Conservation (phyloP, 2,113 vertebrate species). For the Sardina pilchardus region DNA sequence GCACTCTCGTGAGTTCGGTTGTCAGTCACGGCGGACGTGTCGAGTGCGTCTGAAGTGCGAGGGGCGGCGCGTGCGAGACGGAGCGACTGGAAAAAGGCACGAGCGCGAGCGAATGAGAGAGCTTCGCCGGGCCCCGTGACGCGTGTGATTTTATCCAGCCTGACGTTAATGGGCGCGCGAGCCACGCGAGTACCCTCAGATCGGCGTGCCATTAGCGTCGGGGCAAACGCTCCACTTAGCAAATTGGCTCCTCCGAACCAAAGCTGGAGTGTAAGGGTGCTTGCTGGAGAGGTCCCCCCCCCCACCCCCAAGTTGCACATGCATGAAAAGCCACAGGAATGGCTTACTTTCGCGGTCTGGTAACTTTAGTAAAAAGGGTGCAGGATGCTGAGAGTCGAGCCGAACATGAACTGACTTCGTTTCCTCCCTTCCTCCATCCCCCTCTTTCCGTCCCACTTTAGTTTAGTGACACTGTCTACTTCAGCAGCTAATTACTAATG, state of each 20-base stretch:
- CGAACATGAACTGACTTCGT: background rate
- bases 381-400: background rate
- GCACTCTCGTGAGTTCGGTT: background rate
- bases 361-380: background rate
- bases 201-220: slow-evolving; percentile 31
- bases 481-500: background rate
- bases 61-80: background rate
- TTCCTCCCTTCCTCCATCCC: background rate
- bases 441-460: background rate
- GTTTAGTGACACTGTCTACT: background rate
- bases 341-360: slow-evolving; percentile 4
- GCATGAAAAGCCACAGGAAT: slow-evolving; percentile 32
- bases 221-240: slow-evolving; percentile 34
- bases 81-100: background rate
- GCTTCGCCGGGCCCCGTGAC: slow-evolving; percentile 17
- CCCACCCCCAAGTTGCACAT: slow-evolving; percentile 4
- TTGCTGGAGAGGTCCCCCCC: background rate
- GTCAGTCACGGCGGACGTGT: background rate
- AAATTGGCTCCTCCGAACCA: slow-evolving; percentile 21
- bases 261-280: background rate
- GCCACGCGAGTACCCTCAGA: slow-evolving; percentile 39
- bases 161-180: slow-evolving; percentile 30
- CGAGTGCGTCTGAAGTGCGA: background rate
- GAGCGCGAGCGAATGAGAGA: background rate
- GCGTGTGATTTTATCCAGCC: slow-evolving; percentile 29